phyloP scores from a whole-genome alignment of 2,113 vertebrate species.

The Rana temporaria region DNA sequence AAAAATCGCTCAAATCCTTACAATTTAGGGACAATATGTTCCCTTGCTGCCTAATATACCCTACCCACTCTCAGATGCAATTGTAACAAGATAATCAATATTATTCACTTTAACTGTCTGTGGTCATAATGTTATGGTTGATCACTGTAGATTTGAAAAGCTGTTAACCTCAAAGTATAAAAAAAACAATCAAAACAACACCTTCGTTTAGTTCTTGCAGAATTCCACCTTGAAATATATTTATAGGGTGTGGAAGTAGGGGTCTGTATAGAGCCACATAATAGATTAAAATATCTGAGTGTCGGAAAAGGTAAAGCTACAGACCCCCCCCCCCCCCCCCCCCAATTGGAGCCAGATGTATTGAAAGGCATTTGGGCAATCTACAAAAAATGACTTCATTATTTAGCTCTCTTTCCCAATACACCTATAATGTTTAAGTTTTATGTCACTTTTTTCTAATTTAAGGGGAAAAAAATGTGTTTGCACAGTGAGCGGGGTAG shows the following conservation, averaged over 20 bases:
- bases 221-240: constrained; percentile 27
- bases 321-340: not conserved
- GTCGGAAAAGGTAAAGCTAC: constrained; percentile 39
- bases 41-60: no score
- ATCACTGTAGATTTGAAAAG: no score
- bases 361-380: constrained; percentile 45
- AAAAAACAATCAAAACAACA: no score
- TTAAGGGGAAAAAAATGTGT: constrained; percentile 12
- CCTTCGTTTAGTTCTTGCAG: not conserved
- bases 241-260: constrained; percentile 48
- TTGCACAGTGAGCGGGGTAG: constrained; percentile 35
- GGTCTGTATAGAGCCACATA: constrained; percentile 47
- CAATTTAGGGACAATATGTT: no score
- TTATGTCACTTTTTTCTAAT: constrained; percentile 38
- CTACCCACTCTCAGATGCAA: no score
- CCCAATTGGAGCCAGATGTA: constrained; percentile 51
- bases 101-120: no score
- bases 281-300: constrained; percentile 35
- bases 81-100: no score
- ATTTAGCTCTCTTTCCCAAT: constrained; percentile 51
- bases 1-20: no score
- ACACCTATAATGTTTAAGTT: constrained; percentile 51
- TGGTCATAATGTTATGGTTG: no score
- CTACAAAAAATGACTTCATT: constrained; percentile 55
- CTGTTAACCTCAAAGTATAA: no score